phyloP scores from a whole-genome alignment of 2,797 vertebrate species.

The Gymnoscopelus braueri region DNA sequence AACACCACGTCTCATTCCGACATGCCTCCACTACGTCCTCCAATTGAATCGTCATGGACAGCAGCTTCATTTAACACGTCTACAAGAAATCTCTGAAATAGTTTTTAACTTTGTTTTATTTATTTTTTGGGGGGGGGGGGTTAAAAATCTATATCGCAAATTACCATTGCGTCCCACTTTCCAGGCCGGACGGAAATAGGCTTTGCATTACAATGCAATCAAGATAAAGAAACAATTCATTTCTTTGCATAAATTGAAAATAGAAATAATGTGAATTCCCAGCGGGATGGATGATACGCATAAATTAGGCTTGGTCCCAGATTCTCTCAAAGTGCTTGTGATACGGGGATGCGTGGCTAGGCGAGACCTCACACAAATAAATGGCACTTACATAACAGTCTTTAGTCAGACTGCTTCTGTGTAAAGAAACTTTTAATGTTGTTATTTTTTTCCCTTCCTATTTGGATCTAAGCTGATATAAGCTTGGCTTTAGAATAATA shows the following conservation, averaged over 20 bases:
- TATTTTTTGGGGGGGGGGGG: too few relatives aligned
- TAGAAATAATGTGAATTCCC: constrained; percentile 27
- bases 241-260: constrained; percentile 46
- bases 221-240: constrained; percentile 60
- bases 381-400: constrained; percentile 10
- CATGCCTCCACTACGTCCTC: constrained; percentile 34
- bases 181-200: constrained; percentile 48
- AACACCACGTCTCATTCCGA: constrained; percentile 12
- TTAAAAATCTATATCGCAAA: constrained; percentile 2
- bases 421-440: background rate
- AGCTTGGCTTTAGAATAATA: background rate
- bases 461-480: constrained; percentile 16
- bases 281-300: constrained; percentile 15
- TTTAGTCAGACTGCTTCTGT: background rate
- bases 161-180: constrained; percentile 60
- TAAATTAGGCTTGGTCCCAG: constrained; percentile 4
- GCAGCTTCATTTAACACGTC: constrained; percentile 29
- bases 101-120: constrained; percentile 20
- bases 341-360: background rate
- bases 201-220: constrained; percentile 44
- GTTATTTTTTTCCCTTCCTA: background rate
- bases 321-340: background rate
- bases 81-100: constrained; percentile 7
- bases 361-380: constrained; percentile 16
- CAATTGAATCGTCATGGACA: constrained; percentile 16